A percentile compares a stretch with the other conserved stretches of the same genome.
phyloP scores from a whole-genome alignment of 1,140 invertebrate genomes.

The Drosophila kohkoa region DNA sequence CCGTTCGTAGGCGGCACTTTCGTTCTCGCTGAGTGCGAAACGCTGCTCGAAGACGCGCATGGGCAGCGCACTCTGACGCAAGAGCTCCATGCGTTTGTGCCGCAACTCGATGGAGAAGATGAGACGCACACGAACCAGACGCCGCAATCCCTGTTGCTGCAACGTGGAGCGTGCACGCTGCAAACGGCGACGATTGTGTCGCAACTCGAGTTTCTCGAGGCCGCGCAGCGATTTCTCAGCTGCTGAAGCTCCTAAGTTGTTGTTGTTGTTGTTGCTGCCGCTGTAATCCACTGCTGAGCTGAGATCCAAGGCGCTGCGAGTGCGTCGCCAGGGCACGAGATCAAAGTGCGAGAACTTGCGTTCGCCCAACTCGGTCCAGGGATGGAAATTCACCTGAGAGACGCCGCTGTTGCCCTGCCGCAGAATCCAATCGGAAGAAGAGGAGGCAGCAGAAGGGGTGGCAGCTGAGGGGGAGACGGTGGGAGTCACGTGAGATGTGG shows the following conservation, averaged over 20 bases:
- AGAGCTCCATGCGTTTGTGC: conserved; percentile 78
- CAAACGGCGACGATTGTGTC: conserved; percentile 69
- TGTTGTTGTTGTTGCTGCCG: conserved; percentile 6
- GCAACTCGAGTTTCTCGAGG: conserved; percentile 72
- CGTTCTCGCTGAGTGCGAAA: conserved; percentile 66
- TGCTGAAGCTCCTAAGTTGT: background rate
- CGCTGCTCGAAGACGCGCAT: conserved; percentile 76
- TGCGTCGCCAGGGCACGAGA: conserved; percentile 79
- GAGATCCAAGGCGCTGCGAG: conserved; percentile 68
- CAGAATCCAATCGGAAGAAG: conserved; percentile 70
- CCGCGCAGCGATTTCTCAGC: conserved; percentile 61
- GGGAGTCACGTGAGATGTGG: background rate
- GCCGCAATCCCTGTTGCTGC: conserved; percentile 57
- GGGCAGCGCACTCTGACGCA: conserved; percentile 67
- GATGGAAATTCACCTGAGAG: conserved; percentile 74
- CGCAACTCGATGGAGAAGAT: conserved; percentile 81
- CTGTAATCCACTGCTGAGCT: conserved; percentile 61
- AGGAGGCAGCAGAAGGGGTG: no score
- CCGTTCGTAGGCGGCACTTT: conserved; percentile 73
- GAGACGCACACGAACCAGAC: conserved; percentile 73
- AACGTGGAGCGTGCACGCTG: conserved; percentile 56
- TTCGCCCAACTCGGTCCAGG: conserved; percentile 60
- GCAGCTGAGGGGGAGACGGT: no score
- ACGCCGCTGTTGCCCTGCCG: conserved; percentile 63
- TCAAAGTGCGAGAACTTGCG: conserved; percentile 74